Evolutionary conservation across 2,888 invertebrate genomes (phyloP).

Genomic region (Zygogramma bicolorata): DNA sequence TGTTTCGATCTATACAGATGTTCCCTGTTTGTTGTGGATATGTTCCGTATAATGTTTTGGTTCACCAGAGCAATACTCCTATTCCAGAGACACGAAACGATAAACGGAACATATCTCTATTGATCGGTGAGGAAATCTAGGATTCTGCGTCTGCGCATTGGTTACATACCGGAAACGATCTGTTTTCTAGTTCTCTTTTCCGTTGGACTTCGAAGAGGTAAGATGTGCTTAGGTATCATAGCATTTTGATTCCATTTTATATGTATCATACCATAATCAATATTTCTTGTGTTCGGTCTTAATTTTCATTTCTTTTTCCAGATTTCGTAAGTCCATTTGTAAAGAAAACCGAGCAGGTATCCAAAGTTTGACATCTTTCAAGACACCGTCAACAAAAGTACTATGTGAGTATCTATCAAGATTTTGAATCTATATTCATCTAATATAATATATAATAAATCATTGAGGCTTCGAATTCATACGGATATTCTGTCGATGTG

Average conservation of each 20-base stretch:
- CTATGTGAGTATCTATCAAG: neutral
- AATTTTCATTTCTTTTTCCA: neutral
- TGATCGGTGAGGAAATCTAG: neutral
- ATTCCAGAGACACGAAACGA: too few species aligned
- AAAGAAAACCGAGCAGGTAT: neutral
- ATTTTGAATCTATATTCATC: neutral
- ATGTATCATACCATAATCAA: neutral
- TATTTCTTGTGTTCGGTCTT: neutral
- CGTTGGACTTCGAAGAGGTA: conserved; percentile 5
- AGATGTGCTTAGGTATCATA: neutral
- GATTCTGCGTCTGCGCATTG: neutral
- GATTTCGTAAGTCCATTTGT: neutral
- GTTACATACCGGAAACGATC: neutral
- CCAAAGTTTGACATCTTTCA: neutral
- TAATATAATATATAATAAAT: too few species aligned
- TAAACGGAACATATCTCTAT: too few species aligned
- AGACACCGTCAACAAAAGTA: neutral
- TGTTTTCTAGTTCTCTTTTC: neutral
- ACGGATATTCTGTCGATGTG: too few species aligned
- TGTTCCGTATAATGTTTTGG: too few species aligned
- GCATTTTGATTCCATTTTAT: too few species aligned
- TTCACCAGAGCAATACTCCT: too few species aligned
- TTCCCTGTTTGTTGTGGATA: too few species aligned
- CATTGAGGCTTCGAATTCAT: too few species aligned
- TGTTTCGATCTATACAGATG: too few species aligned